Evolutionary conservation across 2,113 vertebrate genomes (phyloP), one percentile per base, ranked within the genome.

Genomic region (Eptesicus fuscus): DNA sequence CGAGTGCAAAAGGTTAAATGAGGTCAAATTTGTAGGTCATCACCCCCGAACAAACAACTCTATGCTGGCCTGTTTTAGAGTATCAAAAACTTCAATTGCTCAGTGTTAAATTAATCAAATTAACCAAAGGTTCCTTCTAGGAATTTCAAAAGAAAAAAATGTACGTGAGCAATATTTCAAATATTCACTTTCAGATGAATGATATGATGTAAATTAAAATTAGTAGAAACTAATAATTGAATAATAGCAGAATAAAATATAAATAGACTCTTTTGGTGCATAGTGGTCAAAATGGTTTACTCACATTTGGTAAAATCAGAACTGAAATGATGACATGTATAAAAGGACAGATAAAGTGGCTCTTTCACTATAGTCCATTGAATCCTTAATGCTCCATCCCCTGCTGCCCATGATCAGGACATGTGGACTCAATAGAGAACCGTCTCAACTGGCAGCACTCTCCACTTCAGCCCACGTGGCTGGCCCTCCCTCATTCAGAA

Each of bases 101-200:
- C 40, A 71, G 16, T 42, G 40, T 61, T 59, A 40, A 88, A 70
- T 40, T 20, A 35, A 42, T 30, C 88, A 53, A 69, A 63, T 44
- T 47, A 70, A 56, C 11, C 12, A 11, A 84, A 83, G 20, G 14
- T 42, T 93, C 65, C 70, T 93, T 63, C 40, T 5, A 86, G 63
- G 59, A n/a, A 77, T 14, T 25, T 92, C 22, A 69, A 73, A 95
- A 88, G 32, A 28, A 80, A 78, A 92, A 80, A 61, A 53, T 5
- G 1, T 13, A 7, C 11, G 11, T 59, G 49, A 74, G 28, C 56
- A 93, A 30, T 32, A 82, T 30, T 53, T 76, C 47, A 42, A 67
- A 90, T 70, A 65, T 5, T 76, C 32, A 83, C 47, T 88, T 94
- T 88, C 70, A 83, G 44, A 87, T 80, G 37, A 90, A 91, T 32